Base-by-base conservation (phyloP, 2,797 vertebrate genomes). In the Onychomys torridus region DNA sequence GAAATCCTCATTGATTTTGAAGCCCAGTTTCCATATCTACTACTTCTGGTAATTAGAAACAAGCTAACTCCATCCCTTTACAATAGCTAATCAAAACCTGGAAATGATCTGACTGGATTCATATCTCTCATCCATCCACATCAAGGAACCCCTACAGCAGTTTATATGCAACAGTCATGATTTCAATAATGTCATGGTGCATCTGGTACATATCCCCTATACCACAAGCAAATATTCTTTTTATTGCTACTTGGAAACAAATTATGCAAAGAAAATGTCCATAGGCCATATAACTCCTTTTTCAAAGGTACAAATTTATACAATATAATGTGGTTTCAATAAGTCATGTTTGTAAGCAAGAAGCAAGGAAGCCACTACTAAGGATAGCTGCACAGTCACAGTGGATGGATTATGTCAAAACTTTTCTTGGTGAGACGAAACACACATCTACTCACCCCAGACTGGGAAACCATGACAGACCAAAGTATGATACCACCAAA, bases 201-300 rank as follows among this genome's bases (percentile, higher is more conserved):
- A 63, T 65, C 6, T 82, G 12, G 7, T 23, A 71, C 67, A 49
- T 83, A 93, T 73, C 61, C 94, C 76, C 32, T 75, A 14, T 21
- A 27, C 17, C 46, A 21, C 25, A 67, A 46, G 67, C 21, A 52
- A 13, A 79, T 21, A 86, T 32, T 91, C 73, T 81, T 89, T 92
- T 8, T 90, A 29, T 86, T 94, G 5, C 34, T 85, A 76, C 77
- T 87, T 93, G 14, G 77, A 90, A 94, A 95, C 11, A 90, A 95
- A 90, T 69, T 71, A 55, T 96, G 9, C 13, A 90, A 86, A 85
- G 13, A 96, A 97, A 95, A 90, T 83, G 13, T 7, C 14, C 34
- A 21, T 55, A 93, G 75, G 37, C 43, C 46, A 55, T 55, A 65
- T 9, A 92, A 8, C 81, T 93, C 21, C 59, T 83, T 84, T 85